These are phyloP conservation scores for Poecilia picta DNA, from an alignment of 2,797 vertebrate genomes.

Conservation along the genomic window DNA sequence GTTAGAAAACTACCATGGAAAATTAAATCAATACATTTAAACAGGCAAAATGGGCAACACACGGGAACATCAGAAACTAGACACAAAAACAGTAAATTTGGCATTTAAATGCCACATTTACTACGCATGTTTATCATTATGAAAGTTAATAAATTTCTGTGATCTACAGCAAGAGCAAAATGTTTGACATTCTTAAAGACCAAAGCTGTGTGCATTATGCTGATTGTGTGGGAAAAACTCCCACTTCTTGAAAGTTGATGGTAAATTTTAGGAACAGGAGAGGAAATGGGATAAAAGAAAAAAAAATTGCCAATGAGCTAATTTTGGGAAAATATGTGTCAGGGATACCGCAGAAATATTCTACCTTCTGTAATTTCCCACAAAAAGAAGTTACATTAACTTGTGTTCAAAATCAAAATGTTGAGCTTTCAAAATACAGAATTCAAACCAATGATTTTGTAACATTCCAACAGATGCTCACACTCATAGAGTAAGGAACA, in stretches of 20 bases:
- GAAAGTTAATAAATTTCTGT: background rate
- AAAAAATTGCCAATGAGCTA: background rate
- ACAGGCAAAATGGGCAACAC: background rate
- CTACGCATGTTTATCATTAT: background rate
- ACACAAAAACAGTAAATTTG: background rate
- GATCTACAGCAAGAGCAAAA: background rate
- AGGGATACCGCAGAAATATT: background rate
- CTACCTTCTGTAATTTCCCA: background rate
- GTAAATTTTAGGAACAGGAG: background rate
- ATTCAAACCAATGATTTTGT: background rate
- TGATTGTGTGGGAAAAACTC: background rate
- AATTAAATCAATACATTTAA: slow-evolving; percentile 9
- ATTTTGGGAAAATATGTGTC: background rate
- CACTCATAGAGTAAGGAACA: background rate
- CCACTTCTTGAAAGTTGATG: background rate
- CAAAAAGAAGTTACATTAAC: no score
- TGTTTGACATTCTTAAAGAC: background rate
- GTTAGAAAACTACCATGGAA: slow-evolving; percentile 12
- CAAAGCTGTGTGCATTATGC: background rate
- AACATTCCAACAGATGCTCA: background rate
- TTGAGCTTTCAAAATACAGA: background rate
- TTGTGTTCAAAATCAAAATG: background rate
- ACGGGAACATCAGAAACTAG: background rate
- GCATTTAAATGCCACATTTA: background rate
- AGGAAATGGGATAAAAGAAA: background rate